Base-by-base conservation (phyloP, 1,140 invertebrate genomes). In the Conus ventricosus region DNA sequence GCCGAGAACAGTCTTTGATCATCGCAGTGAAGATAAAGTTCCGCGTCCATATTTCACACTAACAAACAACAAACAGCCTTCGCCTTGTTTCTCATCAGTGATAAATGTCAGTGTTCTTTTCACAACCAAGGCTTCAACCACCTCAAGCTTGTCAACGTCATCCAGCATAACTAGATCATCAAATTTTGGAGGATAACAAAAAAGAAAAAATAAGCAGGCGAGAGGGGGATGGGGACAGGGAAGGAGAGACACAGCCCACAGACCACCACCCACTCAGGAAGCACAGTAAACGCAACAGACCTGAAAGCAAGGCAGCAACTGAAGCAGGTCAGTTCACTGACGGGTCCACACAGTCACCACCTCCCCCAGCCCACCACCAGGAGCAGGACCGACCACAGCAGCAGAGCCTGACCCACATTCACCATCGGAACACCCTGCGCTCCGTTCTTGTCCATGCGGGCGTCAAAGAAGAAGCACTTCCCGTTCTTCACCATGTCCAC, bases 401-500 rank as follows among this genome's bases (percentile, higher is more conserved):
- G 20, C 51, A 54, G 51, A 17, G 20, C 15, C 5, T 20, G 55
- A 54, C 81, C 81, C 55, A 55, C 55, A 6, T 54, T 25, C 5
- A 13, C 15, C 27, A 13, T 5, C 5, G 15, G 0, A 53, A 13
- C 84, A 54, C 60, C 57, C 57, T 4, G 51, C 53, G 86, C 88
- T 17, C 85, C 84, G 60, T 85, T 87, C 54, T 57, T 92, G 55
- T 93, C 92, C 15, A 90, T 63, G 54, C 89, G 88, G 8, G 88
- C 84, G 87, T 94, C 92, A 76, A 93, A 93, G 78, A 89, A 90
- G 88, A 95, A 95, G 88, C 95, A 95, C 15, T 91, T 90, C 23
- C 91, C 82, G 17, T 92, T 92, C 23, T 88, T 88, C 25, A 86
- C 76, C 13, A 89, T 85, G 55, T 91, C 91, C 51, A 95, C 93